phyloP scores from a whole-genome alignment of 1,140 invertebrate species.

The Lysiphlebus fabarum region DNA sequence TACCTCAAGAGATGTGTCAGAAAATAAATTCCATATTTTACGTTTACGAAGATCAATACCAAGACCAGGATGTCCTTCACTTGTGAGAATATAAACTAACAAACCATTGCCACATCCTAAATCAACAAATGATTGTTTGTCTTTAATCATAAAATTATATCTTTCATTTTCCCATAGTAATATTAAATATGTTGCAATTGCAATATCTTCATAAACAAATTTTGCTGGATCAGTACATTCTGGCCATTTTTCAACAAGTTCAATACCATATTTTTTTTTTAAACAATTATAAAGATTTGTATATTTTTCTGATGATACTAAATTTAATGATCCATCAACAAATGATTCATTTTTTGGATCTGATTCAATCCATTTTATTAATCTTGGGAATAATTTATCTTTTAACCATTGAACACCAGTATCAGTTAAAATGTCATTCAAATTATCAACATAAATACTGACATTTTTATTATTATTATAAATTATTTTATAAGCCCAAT shows the following conservation, averaged over 20 bases:
- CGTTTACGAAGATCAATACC: slow-evolving; percentile 88
- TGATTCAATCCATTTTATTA: slow-evolving; percentile 65
- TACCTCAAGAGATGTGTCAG: slow-evolving; percentile 53
- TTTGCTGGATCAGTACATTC: slow-evolving; percentile 91
- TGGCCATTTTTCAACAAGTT: slow-evolving; percentile 75
- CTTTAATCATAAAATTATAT: slow-evolving; percentile 41
- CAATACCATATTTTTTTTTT: slow-evolving; percentile 75
- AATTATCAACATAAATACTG: slow-evolving; percentile 26
- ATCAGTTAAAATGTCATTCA: slow-evolving; percentile 27
- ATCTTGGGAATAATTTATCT: slow-evolving; percentile 60
- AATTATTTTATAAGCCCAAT: slow-evolving; percentile 36
- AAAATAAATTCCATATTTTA: slow-evolving; percentile 86
- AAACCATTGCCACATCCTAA: slow-evolving; percentile 96
- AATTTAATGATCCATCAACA: slow-evolving; percentile 62
- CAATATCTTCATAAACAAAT: slow-evolving; percentile 95
- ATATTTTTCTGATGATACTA: slow-evolving; percentile 71
- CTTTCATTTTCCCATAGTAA: slow-evolving; percentile 68
- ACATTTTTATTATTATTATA: slow-evolving; percentile 28
- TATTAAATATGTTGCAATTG: slow-evolving; percentile 89
- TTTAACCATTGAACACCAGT: slow-evolving; percentile 56
- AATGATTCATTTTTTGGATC: slow-evolving; percentile 32
- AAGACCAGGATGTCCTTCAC: slow-evolving; percentile 80
- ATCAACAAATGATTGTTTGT: slow-evolving; percentile 79
- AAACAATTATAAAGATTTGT: slow-evolving; percentile 68
- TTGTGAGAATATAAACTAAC: slow-evolving; percentile 81